Conservation (phyloP, 1,140 invertebrate genomes). For the Macrotrachela quadricornifera region DNA sequence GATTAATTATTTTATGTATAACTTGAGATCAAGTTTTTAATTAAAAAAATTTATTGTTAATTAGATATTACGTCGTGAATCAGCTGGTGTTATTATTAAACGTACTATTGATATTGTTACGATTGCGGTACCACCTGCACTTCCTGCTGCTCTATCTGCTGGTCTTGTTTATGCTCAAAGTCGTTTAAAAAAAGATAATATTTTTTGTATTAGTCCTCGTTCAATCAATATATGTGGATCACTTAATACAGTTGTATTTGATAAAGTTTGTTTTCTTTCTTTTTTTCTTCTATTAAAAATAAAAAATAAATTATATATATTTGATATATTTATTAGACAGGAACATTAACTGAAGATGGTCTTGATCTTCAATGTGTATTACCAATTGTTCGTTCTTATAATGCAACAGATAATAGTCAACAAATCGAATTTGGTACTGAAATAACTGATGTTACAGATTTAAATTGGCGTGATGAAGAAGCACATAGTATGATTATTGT, state of each 20-base stretch:
- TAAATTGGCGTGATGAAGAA: no score
- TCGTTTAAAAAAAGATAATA: constrained; percentile 49
- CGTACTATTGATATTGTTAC: constrained; percentile 75
- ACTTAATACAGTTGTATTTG: constrained; percentile 76
- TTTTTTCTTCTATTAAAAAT: neutral
- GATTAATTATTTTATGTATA: no score
- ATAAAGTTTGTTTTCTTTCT: constrained; percentile 46
- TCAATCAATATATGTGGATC: constrained; percentile 75
- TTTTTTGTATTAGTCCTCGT: constrained; percentile 71
- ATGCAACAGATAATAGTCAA: no score
- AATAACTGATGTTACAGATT: no score
- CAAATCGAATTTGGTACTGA: no score
- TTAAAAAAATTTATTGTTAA: neutral
- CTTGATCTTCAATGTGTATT: constrained; percentile 36
- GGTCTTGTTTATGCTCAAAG: constrained; percentile 61
- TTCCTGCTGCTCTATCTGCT: constrained; percentile 79
- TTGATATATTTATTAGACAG: constrained; percentile 41
- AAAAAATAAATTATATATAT: no score
- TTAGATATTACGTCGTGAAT: constrained; percentile 35
- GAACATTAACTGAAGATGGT: constrained; percentile 78
- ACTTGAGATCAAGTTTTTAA: no score
- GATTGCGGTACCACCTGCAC: constrained; percentile 73
- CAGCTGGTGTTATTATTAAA: constrained; percentile 36
- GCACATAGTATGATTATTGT: no score
- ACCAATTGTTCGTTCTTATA: no score